phyloP scores from a whole-genome alignment of 2,797 vertebrate species.

The Pseudomugil tenellus region DNA sequence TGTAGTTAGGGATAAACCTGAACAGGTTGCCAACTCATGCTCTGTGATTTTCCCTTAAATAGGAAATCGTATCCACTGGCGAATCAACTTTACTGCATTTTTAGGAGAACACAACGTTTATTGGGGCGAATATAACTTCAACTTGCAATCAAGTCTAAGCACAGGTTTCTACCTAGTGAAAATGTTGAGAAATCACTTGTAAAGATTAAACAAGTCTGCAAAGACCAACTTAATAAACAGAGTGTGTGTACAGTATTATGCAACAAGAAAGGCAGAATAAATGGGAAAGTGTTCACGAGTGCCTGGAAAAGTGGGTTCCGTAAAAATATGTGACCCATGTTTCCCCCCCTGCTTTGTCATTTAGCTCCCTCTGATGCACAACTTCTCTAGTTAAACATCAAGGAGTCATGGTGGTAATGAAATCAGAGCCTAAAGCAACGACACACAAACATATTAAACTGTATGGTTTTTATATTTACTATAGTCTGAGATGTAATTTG shows the following conservation, averaged over 20 bases:
- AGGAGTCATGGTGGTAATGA: background rate
- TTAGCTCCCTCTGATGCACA: background rate
- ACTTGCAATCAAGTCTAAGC: background rate
- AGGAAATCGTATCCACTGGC: background rate
- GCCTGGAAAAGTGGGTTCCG: background rate
- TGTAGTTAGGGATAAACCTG: background rate
- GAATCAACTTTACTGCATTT: background rate
- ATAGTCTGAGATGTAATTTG: background rate
- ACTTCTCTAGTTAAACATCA: background rate
- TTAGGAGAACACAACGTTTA: background rate
- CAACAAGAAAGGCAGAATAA: background rate
- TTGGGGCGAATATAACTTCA: background rate
- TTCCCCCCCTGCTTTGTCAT: no score
- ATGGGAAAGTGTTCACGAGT: background rate
- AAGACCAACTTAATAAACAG: background rate
- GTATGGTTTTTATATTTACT: background rate
- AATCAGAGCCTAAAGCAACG: background rate
- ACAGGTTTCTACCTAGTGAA: slow-evolving; percentile 2
- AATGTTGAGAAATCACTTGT: slow-evolving; percentile 6
- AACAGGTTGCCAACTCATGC: background rate
- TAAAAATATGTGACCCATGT: background rate
- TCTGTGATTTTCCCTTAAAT: background rate
- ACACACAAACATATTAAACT: background rate
- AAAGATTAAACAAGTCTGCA: slow-evolving; percentile 1
- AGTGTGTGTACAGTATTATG: background rate